phyloP scores from a whole-genome alignment of 2,797 vertebrate genomes.

The Scleropages formosus region DNA sequence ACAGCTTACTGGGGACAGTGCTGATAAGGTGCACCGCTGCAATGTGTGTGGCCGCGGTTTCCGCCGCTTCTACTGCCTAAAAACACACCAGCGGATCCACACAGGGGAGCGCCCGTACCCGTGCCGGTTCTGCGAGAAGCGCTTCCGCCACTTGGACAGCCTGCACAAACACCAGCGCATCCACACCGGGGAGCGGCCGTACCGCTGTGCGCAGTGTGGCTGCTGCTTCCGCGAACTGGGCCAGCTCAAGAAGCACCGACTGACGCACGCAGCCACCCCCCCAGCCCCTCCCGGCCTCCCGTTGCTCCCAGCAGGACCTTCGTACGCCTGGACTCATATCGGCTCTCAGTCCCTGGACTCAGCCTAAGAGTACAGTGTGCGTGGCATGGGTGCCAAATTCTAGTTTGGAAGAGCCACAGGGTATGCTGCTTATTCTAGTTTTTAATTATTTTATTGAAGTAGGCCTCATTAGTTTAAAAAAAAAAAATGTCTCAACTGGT shows the following conservation, averaged over 20 bases:
- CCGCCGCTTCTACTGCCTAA: conserved; percentile 57
- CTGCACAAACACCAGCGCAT: conserved; percentile 60
- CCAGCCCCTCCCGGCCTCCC: conserved; percentile 30
- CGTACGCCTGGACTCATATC: conserved; percentile 50
- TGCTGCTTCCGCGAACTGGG: conserved; percentile 56
- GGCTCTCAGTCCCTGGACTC: conserved; percentile 52
- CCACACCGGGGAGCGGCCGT: conserved; percentile 55
- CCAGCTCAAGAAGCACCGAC: conserved; percentile 56
- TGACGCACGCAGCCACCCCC: conserved; percentile 49
- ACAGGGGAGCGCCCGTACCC: conserved; percentile 55
- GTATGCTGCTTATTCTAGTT: not conserved
- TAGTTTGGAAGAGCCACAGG: not conserved
- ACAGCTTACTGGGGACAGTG: conserved; percentile 33
- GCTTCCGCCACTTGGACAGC: conserved; percentile 57
- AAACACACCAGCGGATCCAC: conserved; percentile 58
- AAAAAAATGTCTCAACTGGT: too few species aligned
- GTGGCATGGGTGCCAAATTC: not conserved
- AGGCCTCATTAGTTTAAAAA: too few species aligned
- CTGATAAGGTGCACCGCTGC: conserved; percentile 54
- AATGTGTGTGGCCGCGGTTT: conserved; percentile 55
- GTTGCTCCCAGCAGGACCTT: conserved; percentile 33
- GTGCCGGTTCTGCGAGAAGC: conserved; percentile 56
- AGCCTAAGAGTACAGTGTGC: conserved; percentile 23
- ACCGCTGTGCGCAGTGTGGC: conserved; percentile 54
- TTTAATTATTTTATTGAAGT: too few species aligned